These are phyloP conservation scores for Triplophysa bombifrons DNA, from an alignment of 2,797 vertebrate genomes.

Conservation along the genomic window DNA sequence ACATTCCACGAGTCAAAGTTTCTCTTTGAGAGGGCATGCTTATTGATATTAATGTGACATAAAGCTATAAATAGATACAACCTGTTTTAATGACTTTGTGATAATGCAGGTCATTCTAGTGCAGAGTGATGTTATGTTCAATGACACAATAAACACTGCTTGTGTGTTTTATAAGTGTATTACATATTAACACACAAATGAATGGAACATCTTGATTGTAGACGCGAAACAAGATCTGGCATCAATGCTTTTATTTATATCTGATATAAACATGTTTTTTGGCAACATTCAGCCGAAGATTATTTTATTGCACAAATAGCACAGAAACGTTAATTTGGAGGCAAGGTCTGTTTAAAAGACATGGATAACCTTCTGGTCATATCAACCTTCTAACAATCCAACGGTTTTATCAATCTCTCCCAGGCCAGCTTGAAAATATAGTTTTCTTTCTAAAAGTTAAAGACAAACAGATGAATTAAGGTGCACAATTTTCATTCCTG, in stretches of 20 bases:
- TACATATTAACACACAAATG: background rate
- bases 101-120: slow-evolving; percentile 32
- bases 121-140: background rate
- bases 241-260: background rate
- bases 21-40: slow-evolving; percentile 14
- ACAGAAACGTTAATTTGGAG: slow-evolving; percentile 28
- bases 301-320: slow-evolving; percentile 31
- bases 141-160: background rate
- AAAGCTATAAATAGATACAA: slow-evolving; percentile 50
- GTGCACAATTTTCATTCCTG: too few relatives aligned
- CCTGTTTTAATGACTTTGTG: slow-evolving; percentile 34
- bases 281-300: background rate
- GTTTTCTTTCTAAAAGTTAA: background rate
- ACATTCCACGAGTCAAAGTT: slow-evolving; percentile 18
- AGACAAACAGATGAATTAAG: background rate
- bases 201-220: slow-evolving; percentile 18
- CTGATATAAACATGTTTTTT: slow-evolving; percentile 24
- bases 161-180: background rate
- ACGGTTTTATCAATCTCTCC: background rate
- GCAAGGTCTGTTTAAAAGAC: background rate
- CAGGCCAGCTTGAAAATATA: background rate
- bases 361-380: slow-evolving; percentile 22
- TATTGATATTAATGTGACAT: slow-evolving; percentile 40
- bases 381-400: slow-evolving; percentile 1
- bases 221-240: background rate